Conservation (phyloP, 2,113 vertebrate genomes). For the Myrmecophaga tridactyla region DNA sequence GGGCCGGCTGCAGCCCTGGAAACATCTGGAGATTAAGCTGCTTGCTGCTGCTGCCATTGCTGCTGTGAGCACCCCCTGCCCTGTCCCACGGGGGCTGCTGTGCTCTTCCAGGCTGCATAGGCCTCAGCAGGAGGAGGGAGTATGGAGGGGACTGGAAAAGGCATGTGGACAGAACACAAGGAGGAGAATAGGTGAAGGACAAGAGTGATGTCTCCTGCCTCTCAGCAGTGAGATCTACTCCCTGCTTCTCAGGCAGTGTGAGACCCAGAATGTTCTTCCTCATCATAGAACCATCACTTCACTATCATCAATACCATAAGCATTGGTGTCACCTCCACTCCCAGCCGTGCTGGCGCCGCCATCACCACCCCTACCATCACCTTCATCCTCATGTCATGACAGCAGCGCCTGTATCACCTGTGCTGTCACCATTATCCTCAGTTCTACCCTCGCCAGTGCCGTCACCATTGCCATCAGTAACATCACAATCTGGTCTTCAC, state of each 20-base stretch:
- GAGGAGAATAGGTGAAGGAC: neutral
- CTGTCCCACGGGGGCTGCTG: neutral
- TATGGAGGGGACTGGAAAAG: neutral
- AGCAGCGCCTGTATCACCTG: neutral
- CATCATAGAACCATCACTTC: neutral
- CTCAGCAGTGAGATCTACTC: neutral
- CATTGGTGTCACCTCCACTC: neutral
- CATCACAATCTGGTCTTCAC: neutral
- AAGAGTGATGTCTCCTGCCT: neutral
- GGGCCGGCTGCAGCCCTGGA: conserved; percentile 63
- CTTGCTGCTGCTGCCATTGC: neutral
- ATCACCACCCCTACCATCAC: neutral
- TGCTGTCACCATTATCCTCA: neutral
- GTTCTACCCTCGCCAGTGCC: neutral
- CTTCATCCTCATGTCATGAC: neutral
- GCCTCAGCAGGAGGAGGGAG: neutral
- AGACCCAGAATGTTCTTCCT: neutral
- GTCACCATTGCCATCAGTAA: neutral
- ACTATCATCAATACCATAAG: neutral
- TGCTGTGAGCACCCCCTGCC: neutral
- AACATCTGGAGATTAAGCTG: conserved; percentile 67
- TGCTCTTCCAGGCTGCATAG: neutral
- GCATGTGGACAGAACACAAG: neutral
- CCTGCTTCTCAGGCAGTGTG: neutral
- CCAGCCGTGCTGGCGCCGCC: neutral